phyloP scores from a whole-genome alignment of 2,888 invertebrate genomes.

The Temnothorax rugatulus region DNA sequence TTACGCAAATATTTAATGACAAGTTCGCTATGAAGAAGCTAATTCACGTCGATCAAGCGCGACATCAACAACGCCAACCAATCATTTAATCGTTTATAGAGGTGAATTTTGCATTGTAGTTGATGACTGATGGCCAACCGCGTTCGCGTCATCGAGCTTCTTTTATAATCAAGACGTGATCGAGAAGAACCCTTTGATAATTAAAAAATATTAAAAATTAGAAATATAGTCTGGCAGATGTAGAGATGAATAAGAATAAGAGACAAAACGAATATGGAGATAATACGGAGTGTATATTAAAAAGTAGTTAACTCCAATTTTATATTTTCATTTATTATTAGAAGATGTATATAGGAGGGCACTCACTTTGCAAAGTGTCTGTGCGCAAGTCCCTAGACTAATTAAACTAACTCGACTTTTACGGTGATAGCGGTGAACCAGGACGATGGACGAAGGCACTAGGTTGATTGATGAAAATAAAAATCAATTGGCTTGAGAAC shows the following conservation, averaged over 20 bases:
- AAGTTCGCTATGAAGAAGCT: conserved; percentile 42
- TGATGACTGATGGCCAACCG: conserved; percentile 35
- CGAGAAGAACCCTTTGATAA: conserved; percentile 69
- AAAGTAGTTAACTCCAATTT: conserved; percentile 36
- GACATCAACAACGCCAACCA: conserved; percentile 32
- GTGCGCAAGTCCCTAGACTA: conserved; percentile 54
- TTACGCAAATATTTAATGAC: conserved; percentile 49
- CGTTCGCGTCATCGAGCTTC: background rate
- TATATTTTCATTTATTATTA: conserved; percentile 59
- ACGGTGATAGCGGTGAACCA: conserved; percentile 47
- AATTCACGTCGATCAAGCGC: conserved; percentile 51
- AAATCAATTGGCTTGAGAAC: conserved; percentile 54
- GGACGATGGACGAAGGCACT: conserved; percentile 30
- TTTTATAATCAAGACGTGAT: conserved; percentile 50
- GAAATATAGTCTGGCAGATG: background rate
- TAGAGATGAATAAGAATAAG: background rate
- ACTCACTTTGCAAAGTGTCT: background rate
- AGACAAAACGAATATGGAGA: conserved; percentile 17
- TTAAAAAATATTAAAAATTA: conserved; percentile 55
- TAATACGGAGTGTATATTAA: conserved; percentile 12
- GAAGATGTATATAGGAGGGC: conserved; percentile 28
- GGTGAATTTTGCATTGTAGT: conserved; percentile 28
- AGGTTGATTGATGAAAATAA: conserved; percentile 65
- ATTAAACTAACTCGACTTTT: conserved; percentile 63
- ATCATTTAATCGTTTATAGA: conserved; percentile 28